phyloP scores from a whole-genome alignment of 2,113 vertebrate genomes.

The Antigone vipio region DNA sequence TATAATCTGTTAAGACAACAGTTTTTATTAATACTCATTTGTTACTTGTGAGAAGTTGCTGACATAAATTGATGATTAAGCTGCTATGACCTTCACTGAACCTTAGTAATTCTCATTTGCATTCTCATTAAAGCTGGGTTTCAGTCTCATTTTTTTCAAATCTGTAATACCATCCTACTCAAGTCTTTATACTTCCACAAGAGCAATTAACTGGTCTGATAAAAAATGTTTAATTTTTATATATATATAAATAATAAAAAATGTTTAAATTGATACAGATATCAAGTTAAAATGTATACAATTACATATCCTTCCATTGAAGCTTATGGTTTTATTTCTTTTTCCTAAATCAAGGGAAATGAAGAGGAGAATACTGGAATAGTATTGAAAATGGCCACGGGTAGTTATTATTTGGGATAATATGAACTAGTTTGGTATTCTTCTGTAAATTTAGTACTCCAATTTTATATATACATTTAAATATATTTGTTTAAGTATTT shows the following conservation, averaged over 20 bases:
- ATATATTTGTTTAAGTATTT: not conserved
- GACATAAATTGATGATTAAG: conserved; percentile 63
- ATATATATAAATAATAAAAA: not conserved
- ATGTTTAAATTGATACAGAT: not conserved
- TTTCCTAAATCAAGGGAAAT: not conserved
- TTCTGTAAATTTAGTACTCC: not conserved
- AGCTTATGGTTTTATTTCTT: not conserved
- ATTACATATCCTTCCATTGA: not conserved
- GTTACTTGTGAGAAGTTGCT: conserved; percentile 62
- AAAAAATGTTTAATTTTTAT: conserved; percentile 27
- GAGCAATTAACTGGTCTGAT: conserved; percentile 54
- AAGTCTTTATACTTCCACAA: conserved; percentile 31
- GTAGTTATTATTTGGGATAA: not conserved
- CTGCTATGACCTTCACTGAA: conserved; percentile 61
- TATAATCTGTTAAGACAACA: conserved; percentile 72
- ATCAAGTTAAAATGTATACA: conserved; percentile 21
- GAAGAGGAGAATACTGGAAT: not conserved
- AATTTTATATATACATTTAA: not conserved
- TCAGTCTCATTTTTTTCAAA: conserved; percentile 53
- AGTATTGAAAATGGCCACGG: not conserved
- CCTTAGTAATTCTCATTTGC: conserved; percentile 54
- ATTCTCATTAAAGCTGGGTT: conserved; percentile 67
- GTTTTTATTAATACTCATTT: conserved; percentile 69
- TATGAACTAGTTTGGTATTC: not conserved
- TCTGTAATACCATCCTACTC: not conserved